phyloP scores from a whole-genome alignment of 2,797 vertebrate species.

The Todus mexicanus region DNA sequence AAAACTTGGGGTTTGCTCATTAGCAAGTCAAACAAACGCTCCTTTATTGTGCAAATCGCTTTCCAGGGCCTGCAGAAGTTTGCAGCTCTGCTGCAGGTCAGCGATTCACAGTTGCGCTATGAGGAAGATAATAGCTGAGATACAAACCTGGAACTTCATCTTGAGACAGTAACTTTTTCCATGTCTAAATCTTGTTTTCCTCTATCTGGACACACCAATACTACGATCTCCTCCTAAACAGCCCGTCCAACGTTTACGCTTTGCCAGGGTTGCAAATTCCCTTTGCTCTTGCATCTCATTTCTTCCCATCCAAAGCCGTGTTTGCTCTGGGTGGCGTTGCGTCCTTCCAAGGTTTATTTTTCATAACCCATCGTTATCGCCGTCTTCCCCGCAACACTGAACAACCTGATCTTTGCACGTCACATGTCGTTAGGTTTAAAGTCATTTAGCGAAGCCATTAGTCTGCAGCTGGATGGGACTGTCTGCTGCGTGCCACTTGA shows the following conservation, averaged over 20 bases:
- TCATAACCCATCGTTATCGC: neutral
- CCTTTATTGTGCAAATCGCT: neutral
- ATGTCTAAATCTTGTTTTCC: neutral
- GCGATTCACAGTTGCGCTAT: rapidly evolving
- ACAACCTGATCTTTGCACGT: neutral
- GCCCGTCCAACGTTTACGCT: rapidly evolving
- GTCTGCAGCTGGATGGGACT: neutral
- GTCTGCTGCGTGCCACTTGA: neutral
- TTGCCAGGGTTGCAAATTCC: neutral
- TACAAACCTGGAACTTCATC: neutral
- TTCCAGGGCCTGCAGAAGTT: neutral
- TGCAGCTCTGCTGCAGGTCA: neutral
- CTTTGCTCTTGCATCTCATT: neutral
- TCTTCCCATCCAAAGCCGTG: neutral
- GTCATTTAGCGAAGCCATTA: neutral
- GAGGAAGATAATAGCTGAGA: neutral
- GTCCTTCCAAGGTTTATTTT: neutral
- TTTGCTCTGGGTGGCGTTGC: neutral
- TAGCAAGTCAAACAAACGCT: neutral
- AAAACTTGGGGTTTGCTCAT: neutral
- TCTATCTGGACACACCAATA: neutral
- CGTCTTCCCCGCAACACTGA: neutral
- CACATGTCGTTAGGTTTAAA: neutral
- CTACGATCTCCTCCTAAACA: neutral
- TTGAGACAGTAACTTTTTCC: neutral